Base-by-base conservation (phyloP, 2,888 invertebrate genomes). In the Aphidius colemani region DNA sequence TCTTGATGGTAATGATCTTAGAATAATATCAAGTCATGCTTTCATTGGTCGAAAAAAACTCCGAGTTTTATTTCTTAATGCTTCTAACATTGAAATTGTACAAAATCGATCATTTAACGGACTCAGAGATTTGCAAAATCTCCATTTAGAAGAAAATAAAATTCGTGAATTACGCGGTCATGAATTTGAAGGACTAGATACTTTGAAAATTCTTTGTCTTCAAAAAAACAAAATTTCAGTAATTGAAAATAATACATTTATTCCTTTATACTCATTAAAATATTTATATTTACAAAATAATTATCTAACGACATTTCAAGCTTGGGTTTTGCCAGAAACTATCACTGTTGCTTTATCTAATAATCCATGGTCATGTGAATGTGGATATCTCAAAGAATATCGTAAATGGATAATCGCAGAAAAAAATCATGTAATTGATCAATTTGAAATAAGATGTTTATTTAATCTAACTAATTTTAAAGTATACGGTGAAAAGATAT, bases 31-130 rank as follows among this genome's bases (percentile, higher is more conserved):
- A 70, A 91, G 91, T 81, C 93, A 94, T 83, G 90, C 92, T 50
- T 94, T 95, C 82, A 91, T 95, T 72, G 94, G 93, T 6, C 86
- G 93, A 70, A 93, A 92, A 83, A 88, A 90, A 73, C 84, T 94
- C 66, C 89, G 89, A 78, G 86, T 90, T 67, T 82, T 94, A 59
- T 93, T 89, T 80, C 83, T 94, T 68, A 94, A 94, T 80, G 87
- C 88, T 58, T 93, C 92, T 41, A 90, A 90, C 76, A 89, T 94
- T 73, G 91, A 92, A 80, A 84, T 85, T 39, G 89, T 94, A 74
- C 90, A 92, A 76, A 94, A 94, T 75, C 85, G 92, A 77, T 92
- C 93, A 55, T 94, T 94, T 82, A 92, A 92, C 80, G 94, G 94
- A n/a, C 83, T 94, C 61, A 88, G 88, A 74, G 90, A 91, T 76